Evolutionary conservation across 2,888 invertebrate species (phyloP).

Genomic region (Diplazon laetatorius): DNA sequence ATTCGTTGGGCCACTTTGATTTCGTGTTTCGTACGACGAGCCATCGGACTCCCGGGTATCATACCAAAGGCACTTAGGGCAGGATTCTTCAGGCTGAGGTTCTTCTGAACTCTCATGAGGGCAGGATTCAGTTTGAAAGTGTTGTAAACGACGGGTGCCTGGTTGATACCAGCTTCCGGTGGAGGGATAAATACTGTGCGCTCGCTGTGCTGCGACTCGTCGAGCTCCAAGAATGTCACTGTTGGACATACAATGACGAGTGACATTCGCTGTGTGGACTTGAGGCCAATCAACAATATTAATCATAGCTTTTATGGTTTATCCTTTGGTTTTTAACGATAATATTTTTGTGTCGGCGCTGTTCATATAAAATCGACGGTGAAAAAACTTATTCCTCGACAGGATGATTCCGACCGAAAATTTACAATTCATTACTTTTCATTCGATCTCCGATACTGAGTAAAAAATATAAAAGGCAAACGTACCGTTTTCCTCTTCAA

Average conservation of each 20-base stretch:
- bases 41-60: conserved; percentile 94
- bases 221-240: conserved; percentile 89
- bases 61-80: conserved; percentile 80
- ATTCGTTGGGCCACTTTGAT: conserved; percentile 95
- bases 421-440: too few relatives aligned
- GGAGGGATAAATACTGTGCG: conserved; percentile 97
- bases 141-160: conserved; percentile 82
- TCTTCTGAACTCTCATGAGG: conserved; percentile 83
- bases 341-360: too few relatives aligned
- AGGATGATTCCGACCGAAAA: too few relatives aligned
- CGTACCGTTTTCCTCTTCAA: conserved; percentile 82
- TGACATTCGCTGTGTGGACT: too few relatives aligned
- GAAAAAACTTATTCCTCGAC: too few relatives aligned
- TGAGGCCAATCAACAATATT: too few relatives aligned
- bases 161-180: conserved; percentile 88
- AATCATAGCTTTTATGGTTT: conserved; percentile 13
- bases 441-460: too few relatives aligned
- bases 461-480: conserved; percentile 26
- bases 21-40: conserved; percentile 96
- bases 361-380: too few relatives aligned
- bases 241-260: conserved; percentile 4
- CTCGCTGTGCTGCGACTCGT: conserved; percentile 90
- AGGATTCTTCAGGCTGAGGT: conserved; percentile 77
- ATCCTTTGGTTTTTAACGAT: too few relatives aligned
- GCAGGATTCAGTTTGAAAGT: conserved; percentile 86